Evolutionary conservation across 1,140 invertebrate species (phyloP).

Genomic region (Aphelinus certus): DNA sequence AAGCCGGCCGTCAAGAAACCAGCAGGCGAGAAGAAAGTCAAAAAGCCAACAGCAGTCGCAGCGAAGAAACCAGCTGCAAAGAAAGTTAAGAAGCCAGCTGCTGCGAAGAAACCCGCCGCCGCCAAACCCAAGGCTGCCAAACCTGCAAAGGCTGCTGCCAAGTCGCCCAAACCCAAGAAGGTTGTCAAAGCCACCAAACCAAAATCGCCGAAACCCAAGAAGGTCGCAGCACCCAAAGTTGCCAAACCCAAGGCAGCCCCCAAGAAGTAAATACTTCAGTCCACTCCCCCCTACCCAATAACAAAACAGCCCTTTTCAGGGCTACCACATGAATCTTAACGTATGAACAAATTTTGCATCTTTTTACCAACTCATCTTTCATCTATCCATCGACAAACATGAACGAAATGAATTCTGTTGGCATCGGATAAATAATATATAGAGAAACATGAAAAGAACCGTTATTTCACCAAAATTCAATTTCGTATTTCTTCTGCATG

Average conservation of each 20-base stretch:
- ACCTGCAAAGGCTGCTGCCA: constrained; percentile 6
- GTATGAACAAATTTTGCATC: too few relatives aligned
- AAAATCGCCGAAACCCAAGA: constrained; percentile 34
- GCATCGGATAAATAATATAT: too few relatives aligned
- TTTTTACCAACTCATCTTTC: too few relatives aligned
- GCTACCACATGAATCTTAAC: constrained; percentile 24
- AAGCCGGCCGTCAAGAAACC: neutral
- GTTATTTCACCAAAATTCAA: too few relatives aligned
- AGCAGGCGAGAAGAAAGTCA: neutral
- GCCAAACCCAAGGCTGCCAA: constrained; percentile 3
- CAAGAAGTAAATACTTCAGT: constrained; percentile 19
- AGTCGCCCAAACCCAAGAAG: neutral
- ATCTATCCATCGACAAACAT: too few relatives aligned
- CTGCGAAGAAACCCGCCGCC: constrained; percentile 6
- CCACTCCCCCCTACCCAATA: neutral
- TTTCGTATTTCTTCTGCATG: too few relatives aligned
- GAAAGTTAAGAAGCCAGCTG: neutral
- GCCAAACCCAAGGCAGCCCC: constrained; percentile 9
- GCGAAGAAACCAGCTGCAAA: constrained; percentile 7
- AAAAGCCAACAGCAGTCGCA: neutral
- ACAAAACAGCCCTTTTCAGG: constrained; percentile 52
- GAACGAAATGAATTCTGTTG: too few relatives aligned
- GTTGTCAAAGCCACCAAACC: constrained; percentile 10
- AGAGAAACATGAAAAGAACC: too few relatives aligned
- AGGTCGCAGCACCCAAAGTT: constrained; percentile 19